Conservation (phyloP, 2,113 vertebrate species). For the Hippocampus abdominalis region DNA sequence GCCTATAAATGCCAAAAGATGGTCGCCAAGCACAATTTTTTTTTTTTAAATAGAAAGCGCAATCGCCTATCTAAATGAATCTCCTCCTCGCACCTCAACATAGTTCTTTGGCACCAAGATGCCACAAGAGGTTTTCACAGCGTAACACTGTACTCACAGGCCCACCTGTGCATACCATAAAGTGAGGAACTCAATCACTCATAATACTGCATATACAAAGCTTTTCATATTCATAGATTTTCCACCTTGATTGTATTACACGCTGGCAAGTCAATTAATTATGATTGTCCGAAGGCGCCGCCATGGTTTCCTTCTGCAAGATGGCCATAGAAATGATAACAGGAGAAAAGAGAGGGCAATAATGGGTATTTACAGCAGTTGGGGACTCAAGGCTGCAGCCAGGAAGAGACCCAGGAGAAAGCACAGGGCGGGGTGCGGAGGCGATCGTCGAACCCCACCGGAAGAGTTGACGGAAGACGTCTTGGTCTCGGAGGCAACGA, state of each 20-base stretch:
- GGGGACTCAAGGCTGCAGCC: conserved; percentile 4
- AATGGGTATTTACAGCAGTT: not conserved
- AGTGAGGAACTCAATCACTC: conserved; percentile 9
- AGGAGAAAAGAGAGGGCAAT: not conserved
- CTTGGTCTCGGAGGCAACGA: conserved; percentile 83
- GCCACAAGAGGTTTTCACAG: not conserved
- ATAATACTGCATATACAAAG: conserved; percentile 20
- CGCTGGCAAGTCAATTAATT: conserved; percentile 37
- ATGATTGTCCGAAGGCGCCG: conserved; percentile 47
- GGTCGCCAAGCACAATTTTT: not conserved
- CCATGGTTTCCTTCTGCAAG: conserved; percentile 1
- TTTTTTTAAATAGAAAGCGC: not conserved
- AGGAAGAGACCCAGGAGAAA: conserved; percentile 50
- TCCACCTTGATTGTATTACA: conserved; percentile 56
- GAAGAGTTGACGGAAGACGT: conserved; percentile 78
- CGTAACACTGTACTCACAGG: not conserved
- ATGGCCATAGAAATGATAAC: not conserved
- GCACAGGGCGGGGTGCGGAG: conserved; percentile 35
- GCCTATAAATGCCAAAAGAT: too few species aligned
- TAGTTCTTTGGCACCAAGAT: not conserved
- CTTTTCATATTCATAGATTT: conserved; percentile 42
- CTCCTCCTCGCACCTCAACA: not conserved
- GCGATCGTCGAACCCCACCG: conserved; percentile 16
- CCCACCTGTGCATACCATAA: conserved; percentile 7
- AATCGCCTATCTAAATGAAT: not conserved